Percentiles rank a stretch among this genome's conserved stretches.
phyloP scores from a whole-genome alignment of 35 echinoderm and acorn worm genomes.

The Diadema setosum region DNA sequence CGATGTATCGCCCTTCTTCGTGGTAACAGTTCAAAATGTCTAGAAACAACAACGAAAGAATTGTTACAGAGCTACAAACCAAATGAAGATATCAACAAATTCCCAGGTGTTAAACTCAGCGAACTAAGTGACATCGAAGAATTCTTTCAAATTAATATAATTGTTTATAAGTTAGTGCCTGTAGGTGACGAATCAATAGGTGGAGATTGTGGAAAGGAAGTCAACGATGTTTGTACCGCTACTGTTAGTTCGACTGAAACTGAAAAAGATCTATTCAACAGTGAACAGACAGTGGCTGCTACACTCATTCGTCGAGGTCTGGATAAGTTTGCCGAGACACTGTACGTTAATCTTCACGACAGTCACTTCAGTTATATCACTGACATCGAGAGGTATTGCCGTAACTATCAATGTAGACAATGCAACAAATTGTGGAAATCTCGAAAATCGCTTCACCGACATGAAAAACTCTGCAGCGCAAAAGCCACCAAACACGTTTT shows the following conservation, averaged over 20 bases:
- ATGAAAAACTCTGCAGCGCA: conserved; percentile 13
- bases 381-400: conserved; percentile 31
- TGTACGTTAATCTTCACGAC: conserved; percentile 40
- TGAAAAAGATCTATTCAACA: not conserved
- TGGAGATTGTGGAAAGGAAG: too few species aligned
- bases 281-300: not conserved
- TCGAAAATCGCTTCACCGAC: not conserved
- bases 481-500: not conserved
- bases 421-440: conserved; percentile 1
- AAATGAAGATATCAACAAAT: not conserved
- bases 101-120: not conserved
- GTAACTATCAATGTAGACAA: conserved; percentile 8
- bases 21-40: not conserved
- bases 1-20: not conserved
- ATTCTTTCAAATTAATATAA: not conserved
- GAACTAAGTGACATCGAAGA: not conserved
- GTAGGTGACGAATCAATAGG: too few species aligned
- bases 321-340: not conserved
- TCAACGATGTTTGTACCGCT: too few species aligned
- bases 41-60: not conserved
- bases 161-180: not conserved
- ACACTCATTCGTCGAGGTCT: conserved; percentile 8
- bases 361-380: conserved; percentile 59
- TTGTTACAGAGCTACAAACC: not conserved
- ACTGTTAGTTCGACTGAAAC: not conserved